Base-by-base conservation (phyloP, 2,797 vertebrate species). In the Catharus ustulatus region DNA sequence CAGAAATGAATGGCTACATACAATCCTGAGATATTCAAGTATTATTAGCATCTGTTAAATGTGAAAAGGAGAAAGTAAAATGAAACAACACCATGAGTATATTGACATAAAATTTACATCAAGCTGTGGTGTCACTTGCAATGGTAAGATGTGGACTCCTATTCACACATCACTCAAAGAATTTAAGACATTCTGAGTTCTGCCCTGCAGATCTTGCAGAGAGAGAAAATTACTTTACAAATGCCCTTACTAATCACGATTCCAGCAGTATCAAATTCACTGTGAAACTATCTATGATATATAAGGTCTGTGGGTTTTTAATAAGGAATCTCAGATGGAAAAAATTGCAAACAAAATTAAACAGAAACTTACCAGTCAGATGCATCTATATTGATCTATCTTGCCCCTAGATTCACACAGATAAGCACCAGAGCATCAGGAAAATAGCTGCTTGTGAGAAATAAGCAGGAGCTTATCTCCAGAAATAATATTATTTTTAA, bases 171-270 rank as follows among this genome's bases (percentile, higher is more conserved):
- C 26, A 75, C 86, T 88, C 77, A 88, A 85, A 88, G 61, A 94
- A 93, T 24, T 48, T 79, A 86, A 64, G 15, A 52, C 30, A 82
- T 52, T 94, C 69, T 76, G 54, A 95, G 54, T 84, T 94, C 81
- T 67, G 75, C 73, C 68, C 76, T 89, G 90, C 84, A 87, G 93
- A 59, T 40, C 9, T 38, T 57, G 10, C 30, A 26, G 54, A 68
- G 42, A 49, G 24, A 26, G 24, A 15, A 97, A 97, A 89, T 84
- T 30, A 93, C 67, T 95, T 96, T 84, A 94, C 62, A 81, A 96
- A 96, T 91, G 83, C 64, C 62, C 75, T 94, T 94, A 93, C 62
- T 87, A 80, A 76, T 90, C 51, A 78, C 59, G 61, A 82, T 48
- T 92, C 42, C 67, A 72, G 71, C 67, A 89, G 72, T 61, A 90